Evolutionary conservation across 2,888 invertebrate genomes (phyloP), one percentile per base, ranked within the genome.

Genomic region (Caradrina clavipalpis): DNA sequence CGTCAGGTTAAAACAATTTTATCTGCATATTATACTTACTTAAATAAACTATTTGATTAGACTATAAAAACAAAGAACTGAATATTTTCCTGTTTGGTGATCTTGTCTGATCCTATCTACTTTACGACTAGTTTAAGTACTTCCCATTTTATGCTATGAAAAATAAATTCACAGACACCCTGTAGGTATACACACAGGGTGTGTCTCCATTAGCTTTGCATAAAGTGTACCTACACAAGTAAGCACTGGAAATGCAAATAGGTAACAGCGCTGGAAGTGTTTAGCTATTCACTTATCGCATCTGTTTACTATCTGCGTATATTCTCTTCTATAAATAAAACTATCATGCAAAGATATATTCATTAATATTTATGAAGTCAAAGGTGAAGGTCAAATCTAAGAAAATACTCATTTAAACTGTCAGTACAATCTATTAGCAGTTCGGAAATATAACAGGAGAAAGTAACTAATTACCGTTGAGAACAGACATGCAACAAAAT

Each of bases 381-480:
- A 31, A 65, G 42, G 69, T 69, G 57, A 54, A 62, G 75, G 70
- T 69, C 60, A 68, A 73, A 76, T 50, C 19, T 19, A 63, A 26
- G 35, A 62, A 69, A 68, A 73, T 54, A 69, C 49, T 61, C 42
- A 74, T 66, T 56, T 77, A 47, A 39, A 50, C 74, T 81, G 76
- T 59, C 81, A 81, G 81, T 80, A 76, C 62, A 80, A 80, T 85
- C 80, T 83, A 85, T 84, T 83, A 86, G 74, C 81, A 82, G 82
- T 85, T 87, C 74, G 72, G 78, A 84, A 86, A 83, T 76, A 69
- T 83, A 82, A 85, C 73, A 71, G 83, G 89, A 87, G 91, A 92
- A 91, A 91, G 90, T 91, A 78, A 86, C 88, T 91, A 91, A 92
- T 91, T 90, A 89, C 79, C 77, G 78, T 80, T 87, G 80, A 84